Conservation (phyloP, 1,140 invertebrate species). For the Amyelois transitella region DNA sequence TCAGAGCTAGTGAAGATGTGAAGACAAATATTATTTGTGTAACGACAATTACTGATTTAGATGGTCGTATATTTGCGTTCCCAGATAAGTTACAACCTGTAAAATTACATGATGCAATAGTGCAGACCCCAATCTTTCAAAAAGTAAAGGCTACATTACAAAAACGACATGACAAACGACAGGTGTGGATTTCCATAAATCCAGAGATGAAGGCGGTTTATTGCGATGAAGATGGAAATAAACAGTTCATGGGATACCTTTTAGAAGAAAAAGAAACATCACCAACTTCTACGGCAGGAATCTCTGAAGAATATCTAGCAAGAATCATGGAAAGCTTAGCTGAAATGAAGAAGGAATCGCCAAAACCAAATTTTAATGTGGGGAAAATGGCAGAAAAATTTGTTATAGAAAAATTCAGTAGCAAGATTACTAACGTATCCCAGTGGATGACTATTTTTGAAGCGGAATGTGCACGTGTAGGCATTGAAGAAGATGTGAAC, state of each 20-base stretch:
- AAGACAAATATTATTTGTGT: neutral
- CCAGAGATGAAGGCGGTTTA: neutral
- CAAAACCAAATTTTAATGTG: slow-evolving; percentile 14
- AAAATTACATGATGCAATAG: neutral
- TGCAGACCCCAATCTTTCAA: neutral
- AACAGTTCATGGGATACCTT: neutral
- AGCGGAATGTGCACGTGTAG: slow-evolving; percentile 26
- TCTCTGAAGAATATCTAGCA: slow-evolving; percentile 3
- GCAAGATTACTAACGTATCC: slow-evolving; percentile 20
- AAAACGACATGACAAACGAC: slow-evolving; percentile 3
- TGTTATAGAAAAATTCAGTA: slow-evolving; percentile 30
- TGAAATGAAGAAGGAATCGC: slow-evolving; percentile 19
- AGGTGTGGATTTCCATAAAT: slow-evolving; percentile 1
- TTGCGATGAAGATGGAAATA: slow-evolving; percentile 6
- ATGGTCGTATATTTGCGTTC: neutral
- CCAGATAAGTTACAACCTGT: neutral
- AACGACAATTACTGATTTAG: neutral
- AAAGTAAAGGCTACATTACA: neutral
- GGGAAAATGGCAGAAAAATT: slow-evolving; percentile 21
- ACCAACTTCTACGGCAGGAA: neutral
- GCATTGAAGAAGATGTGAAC: slow-evolving; percentile 22
- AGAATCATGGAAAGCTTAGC: slow-evolving; percentile 22
- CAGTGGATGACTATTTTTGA: slow-evolving; percentile 37
- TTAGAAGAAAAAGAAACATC: slow-evolving; percentile 3
- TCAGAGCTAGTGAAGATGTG: too few relatives aligned